Base-by-base conservation (phyloP, 1,140 invertebrate species). In the Nasonia vitripennis region DNA sequence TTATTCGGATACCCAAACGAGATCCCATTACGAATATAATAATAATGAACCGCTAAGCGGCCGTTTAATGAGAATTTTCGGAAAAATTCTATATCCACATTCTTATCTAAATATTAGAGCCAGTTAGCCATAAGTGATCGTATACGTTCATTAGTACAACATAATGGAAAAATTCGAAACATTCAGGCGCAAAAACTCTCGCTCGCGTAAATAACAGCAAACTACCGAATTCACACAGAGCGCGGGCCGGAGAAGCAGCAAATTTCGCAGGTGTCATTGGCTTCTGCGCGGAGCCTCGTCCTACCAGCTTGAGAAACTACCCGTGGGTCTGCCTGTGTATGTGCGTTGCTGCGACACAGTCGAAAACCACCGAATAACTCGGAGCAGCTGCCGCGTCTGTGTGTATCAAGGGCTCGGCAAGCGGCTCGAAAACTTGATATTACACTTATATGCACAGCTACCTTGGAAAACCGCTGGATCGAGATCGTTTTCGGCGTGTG, bases 191-290 rank as follows among this genome's bases (percentile, higher is more conserved):
- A 45, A 45, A 37, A 37, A 27, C 27, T 27, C 34, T 37, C 4
- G 34, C 14, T 51, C 51, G 51, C 51, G 51, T 17, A 55, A 37
- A 37, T 37, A 37, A 37, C 34, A 37, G 34, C 34, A 5, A 62
- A 62, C 55, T 62, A 62, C 55, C 20, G 55, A 62, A 62, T 62
- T 62, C 14, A 17, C 55, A 27, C 27, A 27, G 27, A 27, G 55
- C 48, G 48, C 11, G 48, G 2, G 11, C 6, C 14, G 1, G 14
- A 27, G 17, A 55, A 51, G 7, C 55, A 7, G 17, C 55, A 45
- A 75, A 79, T 67, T 68, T 62, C 55, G 34, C 51, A 79, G 55
- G 31, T 68, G 78, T 79, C 51, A 79, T 79, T 79, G 78, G 55
- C 71, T 55, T 71, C 55, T 83, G 62, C 71, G 77, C 55, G 41